These are phyloP conservation scores for Halictus rubicundus DNA, from an alignment of 1,140 invertebrate species.

Conservation along the genomic window DNA sequence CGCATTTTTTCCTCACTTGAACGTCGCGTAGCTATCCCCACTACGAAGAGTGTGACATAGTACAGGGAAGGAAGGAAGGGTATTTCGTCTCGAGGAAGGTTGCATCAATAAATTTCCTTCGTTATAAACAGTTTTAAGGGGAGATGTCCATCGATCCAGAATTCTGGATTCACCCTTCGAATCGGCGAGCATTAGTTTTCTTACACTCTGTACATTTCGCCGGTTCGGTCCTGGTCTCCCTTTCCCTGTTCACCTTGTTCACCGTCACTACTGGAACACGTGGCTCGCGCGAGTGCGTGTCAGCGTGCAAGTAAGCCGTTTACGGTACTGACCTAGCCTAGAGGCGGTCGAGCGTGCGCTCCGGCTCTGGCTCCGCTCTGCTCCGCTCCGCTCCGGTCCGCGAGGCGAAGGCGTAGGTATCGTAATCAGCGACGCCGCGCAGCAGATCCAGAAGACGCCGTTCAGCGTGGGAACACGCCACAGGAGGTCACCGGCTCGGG, in stretches of 20 bases:
- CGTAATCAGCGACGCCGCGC: slow-evolving; percentile 72
- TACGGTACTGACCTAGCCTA: slow-evolving; percentile 65
- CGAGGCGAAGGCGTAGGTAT: slow-evolving; percentile 68
- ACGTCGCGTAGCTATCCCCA: no score
- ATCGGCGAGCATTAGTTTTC: no score
- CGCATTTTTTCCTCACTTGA: no score
- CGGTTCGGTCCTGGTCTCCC: neutral
- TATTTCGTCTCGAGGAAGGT: no score
- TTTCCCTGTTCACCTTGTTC: slow-evolving; percentile 16
- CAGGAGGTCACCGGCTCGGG: slow-evolving; percentile 69
- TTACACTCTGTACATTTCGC: neutral
- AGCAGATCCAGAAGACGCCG: slow-evolving; percentile 69
- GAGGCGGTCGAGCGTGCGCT: slow-evolving; percentile 45
- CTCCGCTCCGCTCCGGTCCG: neutral
- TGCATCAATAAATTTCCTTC: no score
- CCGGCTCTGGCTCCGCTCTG: no score
- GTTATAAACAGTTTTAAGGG: no score
- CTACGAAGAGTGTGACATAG: no score
- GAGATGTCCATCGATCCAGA: no score
- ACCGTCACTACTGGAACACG: slow-evolving; percentile 47
- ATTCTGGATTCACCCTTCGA: no score
- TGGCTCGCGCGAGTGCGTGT: slow-evolving; percentile 48
- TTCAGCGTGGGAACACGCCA: slow-evolving; percentile 75
- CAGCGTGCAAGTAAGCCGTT: slow-evolving; percentile 61
- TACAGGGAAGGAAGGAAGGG: no score